These are phyloP conservation scores for Yponomeuta malinellus DNA, from an alignment of 2,888 invertebrate species.

Conservation along the genomic window DNA sequence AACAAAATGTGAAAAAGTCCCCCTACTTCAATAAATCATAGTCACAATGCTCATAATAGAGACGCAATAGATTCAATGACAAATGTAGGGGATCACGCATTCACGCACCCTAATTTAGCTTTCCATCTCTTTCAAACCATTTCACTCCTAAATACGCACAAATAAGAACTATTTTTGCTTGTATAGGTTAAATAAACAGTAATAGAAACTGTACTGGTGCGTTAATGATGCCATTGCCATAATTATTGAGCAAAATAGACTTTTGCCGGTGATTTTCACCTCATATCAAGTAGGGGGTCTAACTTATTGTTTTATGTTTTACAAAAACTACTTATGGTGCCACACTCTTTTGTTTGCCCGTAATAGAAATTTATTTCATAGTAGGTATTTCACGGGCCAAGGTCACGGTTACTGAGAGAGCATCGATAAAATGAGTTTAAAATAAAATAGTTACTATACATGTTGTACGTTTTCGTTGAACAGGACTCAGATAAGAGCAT, in stretches of 20 bases:
- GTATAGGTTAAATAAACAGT: not conserved
- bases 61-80: constrained; percentile 48
- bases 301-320: not conserved
- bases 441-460: too few relatives aligned
- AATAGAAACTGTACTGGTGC: not conserved
- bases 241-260: not conserved
- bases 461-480: too few relatives aligned
- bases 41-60: constrained; percentile 34
- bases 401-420: too few relatives aligned
- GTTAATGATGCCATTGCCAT: constrained; percentile 5
- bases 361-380: too few relatives aligned
- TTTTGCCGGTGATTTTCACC: not conserved
- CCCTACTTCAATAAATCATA: constrained; percentile 21
- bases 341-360: too few relatives aligned
- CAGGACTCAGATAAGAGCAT: too few relatives aligned
- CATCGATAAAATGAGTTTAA: too few relatives aligned
- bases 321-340: not conserved
- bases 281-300: not conserved
- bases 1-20: not conserved
- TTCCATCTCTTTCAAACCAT: not conserved
- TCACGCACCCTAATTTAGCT: constrained; percentile 25
- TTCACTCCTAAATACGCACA: not conserved
- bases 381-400: too few relatives aligned
- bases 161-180: not conserved
- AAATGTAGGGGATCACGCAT: constrained; percentile 41